Percentiles rank a stretch among this genome's conserved stretches.
These are phyloP conservation scores for Helleia helle DNA, from an alignment of 2,888 invertebrate species.

Conservation along the genomic window DNA sequence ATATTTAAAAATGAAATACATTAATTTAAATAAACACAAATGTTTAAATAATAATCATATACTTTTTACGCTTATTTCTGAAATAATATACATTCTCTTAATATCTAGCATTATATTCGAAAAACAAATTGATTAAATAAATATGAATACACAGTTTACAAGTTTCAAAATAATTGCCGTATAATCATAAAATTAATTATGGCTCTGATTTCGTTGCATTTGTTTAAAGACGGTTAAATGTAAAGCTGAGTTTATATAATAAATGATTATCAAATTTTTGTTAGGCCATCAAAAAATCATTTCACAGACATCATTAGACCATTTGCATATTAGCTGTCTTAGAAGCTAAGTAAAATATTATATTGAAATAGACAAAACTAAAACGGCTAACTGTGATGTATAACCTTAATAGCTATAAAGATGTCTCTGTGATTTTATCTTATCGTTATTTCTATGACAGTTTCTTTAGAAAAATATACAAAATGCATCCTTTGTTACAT, in stretches of 20 bases:
- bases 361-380: constrained; percentile 26
- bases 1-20: not conserved
- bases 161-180: constrained; percentile 8
- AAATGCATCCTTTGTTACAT: constrained; percentile 54
- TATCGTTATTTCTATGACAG: constrained; percentile 46
- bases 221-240: constrained; percentile 30
- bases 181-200: constrained; percentile 26
- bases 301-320: constrained; percentile 2
- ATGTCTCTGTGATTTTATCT: constrained; percentile 36
- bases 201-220: constrained; percentile 44
- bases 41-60: not conserved
- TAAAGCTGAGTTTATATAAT: constrained; percentile 26
- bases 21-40: not conserved
- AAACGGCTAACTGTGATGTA: constrained; percentile 41
- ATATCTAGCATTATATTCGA: not conserved
- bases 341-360: constrained; percentile 2
- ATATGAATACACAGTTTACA: constrained; percentile 13
- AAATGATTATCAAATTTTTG: constrained; percentile 20
- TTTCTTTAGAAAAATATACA: constrained; percentile 70
- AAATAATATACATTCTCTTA: not conserved
- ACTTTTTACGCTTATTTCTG: not conserved
- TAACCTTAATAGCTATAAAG: constrained; percentile 36
- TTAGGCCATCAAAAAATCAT: constrained; percentile 22
- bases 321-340: not conserved
- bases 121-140: constrained; percentile 7